Evolutionary conservation across 2,113 vertebrate genomes (phyloP).

Genomic region (Clarias batrachus): DNA sequence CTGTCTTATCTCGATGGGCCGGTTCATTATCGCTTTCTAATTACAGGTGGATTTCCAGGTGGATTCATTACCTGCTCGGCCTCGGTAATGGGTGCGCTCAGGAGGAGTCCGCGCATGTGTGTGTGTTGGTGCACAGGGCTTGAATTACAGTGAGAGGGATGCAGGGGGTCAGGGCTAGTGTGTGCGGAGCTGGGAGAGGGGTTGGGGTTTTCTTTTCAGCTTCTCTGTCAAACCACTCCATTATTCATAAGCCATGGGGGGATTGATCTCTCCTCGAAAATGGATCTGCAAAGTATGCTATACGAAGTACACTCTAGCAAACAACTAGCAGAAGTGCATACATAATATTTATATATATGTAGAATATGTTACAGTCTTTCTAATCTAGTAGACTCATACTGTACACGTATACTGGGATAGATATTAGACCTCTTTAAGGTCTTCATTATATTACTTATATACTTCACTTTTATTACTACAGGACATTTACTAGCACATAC

Average conservation of each 20-base stretch:
- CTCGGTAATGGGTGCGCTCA: constrained; percentile 50
- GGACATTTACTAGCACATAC: not conserved
- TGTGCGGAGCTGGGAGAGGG: constrained; percentile 37
- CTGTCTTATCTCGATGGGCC: constrained; percentile 76
- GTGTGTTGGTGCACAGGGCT: constrained; percentile 61
- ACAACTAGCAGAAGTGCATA: not conserved
- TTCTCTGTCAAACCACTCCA: constrained; percentile 69
- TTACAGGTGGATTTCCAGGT: constrained; percentile 84
- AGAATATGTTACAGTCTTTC: not conserved
- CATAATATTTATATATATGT: not conserved
- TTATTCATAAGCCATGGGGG: constrained; percentile 71
- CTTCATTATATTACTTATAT: not conserved
- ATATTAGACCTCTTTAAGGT: not conserved
- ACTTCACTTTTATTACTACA: not conserved
- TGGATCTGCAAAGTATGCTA: constrained; percentile 28
- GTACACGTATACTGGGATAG: not conserved
- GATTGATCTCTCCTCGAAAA: constrained; percentile 57
- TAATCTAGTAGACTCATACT: not conserved
- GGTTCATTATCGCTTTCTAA: constrained; percentile 85
- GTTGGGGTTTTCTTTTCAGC: constrained; percentile 68
- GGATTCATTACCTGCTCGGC: constrained; percentile 76
- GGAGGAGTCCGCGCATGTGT: constrained; percentile 57
- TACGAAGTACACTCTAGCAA: not conserved
- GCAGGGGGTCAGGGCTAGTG: constrained; percentile 66
- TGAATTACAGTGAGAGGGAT: constrained; percentile 62